Evolutionary conservation across 30 jellyfish, hydroid and myxozoan genomes (phyloP), one percentile per base, ranked within the genome.

Genomic region (Rhopilema esculentum): DNA sequence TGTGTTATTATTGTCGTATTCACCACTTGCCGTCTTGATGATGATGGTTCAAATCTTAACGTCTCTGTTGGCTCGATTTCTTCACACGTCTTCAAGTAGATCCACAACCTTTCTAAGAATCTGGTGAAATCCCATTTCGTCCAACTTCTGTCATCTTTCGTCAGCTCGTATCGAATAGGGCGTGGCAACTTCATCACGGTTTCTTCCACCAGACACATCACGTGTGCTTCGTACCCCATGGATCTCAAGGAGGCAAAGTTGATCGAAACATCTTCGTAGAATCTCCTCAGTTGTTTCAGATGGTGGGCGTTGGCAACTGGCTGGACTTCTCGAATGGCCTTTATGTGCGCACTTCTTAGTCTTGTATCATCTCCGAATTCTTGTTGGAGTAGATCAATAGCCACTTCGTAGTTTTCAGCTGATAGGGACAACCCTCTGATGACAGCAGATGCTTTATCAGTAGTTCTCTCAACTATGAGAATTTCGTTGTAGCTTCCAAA

Each of bases 191-290:
- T 70, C 88, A 52, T 69, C 68, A 84, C 80, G 20, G 86, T 84
- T 71, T 84, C 88, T 23, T 84, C 88, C 33, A 69, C 88, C 49
- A 84, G 77, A 24, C 86, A 84, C 88, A 70, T 72, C 25, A 49
- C 93, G 12, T 72, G 70, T 22, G 32, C 69, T 70, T 70, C 93
- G 30, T 69, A 84, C 29, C 87, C 79, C 88, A 84, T 69, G 18
- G 93, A 84, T 31, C 72, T 64, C 77, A 84, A 71, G 20, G 86
- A 70, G 15, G 88, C 80, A 33, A 48, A 84, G 80, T 84, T 71
- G 93, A 28, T 69, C 8, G 93, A 49, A 52, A 84, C 65, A 1
- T 69, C 93, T 84, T 84, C 93, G 79, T 84, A 84, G 65, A 84
- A 72, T 71, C 88, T 51, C 63, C 93, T 52, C 76, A 84, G 76